A percentile compares a stretch with the other conserved stretches of the same genome.
phyloP scores from a whole-genome alignment of 2,113 vertebrate species.

The Platysteira castanea region DNA sequence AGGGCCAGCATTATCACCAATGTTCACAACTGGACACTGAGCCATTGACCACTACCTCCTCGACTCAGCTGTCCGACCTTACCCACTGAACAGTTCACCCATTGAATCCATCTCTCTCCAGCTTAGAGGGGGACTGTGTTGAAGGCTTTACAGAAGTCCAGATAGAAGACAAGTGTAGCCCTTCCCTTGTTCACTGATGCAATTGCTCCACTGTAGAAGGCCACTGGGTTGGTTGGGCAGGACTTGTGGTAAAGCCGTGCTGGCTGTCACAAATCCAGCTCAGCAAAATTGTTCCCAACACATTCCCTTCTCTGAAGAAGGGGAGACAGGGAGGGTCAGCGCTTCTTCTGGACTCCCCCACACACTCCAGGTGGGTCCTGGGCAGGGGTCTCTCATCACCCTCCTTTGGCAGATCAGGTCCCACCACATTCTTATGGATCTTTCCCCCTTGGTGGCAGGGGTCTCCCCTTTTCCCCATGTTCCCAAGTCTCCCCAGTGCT shows the following conservation, averaged over 20 bases:
- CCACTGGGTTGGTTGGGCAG: neutral
- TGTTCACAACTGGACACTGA: neutral
- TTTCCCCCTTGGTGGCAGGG: neutral
- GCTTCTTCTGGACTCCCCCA: fast-evolving
- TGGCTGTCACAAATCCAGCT: neutral
- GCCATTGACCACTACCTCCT: neutral
- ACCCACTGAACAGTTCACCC: neutral
- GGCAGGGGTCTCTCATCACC: neutral
- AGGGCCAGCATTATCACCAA: neutral
- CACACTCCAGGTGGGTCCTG: neutral
- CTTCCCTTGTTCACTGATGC: neutral
- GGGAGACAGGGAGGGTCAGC: neutral
- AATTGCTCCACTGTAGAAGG: neutral
- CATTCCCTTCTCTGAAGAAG: neutral
- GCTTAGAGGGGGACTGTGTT: neutral
- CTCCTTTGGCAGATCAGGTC: neutral
- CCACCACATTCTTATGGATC: neutral
- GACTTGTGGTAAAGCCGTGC: neutral
- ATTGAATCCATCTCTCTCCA: neutral
- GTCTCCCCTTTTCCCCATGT: neutral
- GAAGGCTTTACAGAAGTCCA: neutral
- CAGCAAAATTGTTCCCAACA: neutral
- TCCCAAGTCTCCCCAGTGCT: neutral
- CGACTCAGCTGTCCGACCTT: neutral
- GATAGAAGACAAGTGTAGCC: no score